A percentile compares a stretch with the other conserved stretches of the same genome.
phyloP scores from a whole-genome alignment of 23 tunicate species.

The Trididemnum clinides region DNA sequence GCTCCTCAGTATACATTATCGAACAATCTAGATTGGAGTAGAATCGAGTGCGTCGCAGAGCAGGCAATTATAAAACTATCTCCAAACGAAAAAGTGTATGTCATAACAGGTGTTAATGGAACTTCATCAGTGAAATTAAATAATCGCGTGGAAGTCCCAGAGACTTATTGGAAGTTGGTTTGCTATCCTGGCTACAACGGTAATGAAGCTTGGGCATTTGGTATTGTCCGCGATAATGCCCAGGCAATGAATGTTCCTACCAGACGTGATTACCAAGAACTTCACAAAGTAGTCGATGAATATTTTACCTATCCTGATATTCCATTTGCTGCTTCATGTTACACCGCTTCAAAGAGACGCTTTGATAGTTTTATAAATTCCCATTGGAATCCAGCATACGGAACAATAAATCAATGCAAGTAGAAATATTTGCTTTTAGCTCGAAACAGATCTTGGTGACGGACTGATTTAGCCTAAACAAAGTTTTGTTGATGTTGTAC shows the following conservation, averaged over 20 bases:
- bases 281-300: constrained; percentile 41
- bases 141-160: constrained; percentile 81
- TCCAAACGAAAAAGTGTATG: constrained; percentile 59
- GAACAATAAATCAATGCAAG: too few relatives aligned
- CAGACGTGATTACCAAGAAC: constrained; percentile 14
- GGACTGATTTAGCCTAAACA: too few relatives aligned
- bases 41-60: constrained; percentile 67
- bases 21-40: constrained; percentile 70
- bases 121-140: constrained; percentile 11
- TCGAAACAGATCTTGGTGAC: too few relatives aligned
- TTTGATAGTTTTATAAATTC: background rate
- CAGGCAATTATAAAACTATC: constrained; percentile 28
- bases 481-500: too few relatives aligned
- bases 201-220: constrained; percentile 64
- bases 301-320: constrained; percentile 52
- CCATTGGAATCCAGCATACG: background rate
- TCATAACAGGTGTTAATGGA: constrained; percentile 81
- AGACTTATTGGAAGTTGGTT: constrained; percentile 85
- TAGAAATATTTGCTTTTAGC: too few relatives aligned
- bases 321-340: constrained; percentile 62
- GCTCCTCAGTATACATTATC: constrained; percentile 82
- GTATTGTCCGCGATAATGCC: constrained; percentile 58
- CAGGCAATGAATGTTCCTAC: background rate
- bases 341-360: constrained; percentile 38
- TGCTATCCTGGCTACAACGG: constrained; percentile 81